Evolutionary conservation across 2,888 invertebrate genomes (phyloP).

Genomic region (Aquatica leii): DNA sequence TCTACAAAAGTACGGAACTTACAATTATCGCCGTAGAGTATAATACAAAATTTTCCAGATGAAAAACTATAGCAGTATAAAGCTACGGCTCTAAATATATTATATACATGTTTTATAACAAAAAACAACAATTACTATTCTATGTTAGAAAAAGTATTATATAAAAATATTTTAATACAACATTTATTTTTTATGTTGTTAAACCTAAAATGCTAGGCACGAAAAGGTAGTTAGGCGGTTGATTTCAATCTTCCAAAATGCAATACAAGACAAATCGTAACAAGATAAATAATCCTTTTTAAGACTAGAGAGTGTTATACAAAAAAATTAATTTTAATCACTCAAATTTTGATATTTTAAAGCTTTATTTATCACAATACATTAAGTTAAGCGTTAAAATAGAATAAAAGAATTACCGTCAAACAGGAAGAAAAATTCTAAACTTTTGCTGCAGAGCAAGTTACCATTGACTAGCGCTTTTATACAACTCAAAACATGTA

Average conservation of each 20-base stretch:
- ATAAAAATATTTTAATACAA: conserved; percentile 14
- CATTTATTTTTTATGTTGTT: conserved; percentile 29
- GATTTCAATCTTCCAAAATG: conserved; percentile 7
- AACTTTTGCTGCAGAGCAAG: no score
- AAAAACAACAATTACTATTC: conserved; percentile 6
- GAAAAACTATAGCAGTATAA: no score
- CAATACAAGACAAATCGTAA: background rate
- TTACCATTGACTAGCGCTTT: no score
- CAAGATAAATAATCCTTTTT: background rate
- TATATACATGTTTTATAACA: conserved; percentile 1
- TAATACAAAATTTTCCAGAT: no score
- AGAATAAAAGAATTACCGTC: no score
- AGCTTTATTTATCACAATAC: no score
- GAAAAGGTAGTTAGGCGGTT: conserved; percentile 47
- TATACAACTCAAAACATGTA: no score
- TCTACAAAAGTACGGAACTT: conserved; percentile 5
- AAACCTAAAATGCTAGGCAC: conserved; percentile 56
- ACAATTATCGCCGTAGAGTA: background rate
- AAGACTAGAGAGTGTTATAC: background rate
- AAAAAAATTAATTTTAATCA: conserved; percentile 1
- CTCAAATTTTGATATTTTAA: background rate
- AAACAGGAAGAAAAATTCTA: no score
- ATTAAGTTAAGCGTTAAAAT: no score
- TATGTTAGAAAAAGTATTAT: conserved; percentile 12
- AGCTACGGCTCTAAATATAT: no score